A percentile compares a stretch with the other conserved stretches of the same genome.
Conservation (phyloP, 2,113 vertebrate genomes). For the Thryonomys swinderianus region DNA sequence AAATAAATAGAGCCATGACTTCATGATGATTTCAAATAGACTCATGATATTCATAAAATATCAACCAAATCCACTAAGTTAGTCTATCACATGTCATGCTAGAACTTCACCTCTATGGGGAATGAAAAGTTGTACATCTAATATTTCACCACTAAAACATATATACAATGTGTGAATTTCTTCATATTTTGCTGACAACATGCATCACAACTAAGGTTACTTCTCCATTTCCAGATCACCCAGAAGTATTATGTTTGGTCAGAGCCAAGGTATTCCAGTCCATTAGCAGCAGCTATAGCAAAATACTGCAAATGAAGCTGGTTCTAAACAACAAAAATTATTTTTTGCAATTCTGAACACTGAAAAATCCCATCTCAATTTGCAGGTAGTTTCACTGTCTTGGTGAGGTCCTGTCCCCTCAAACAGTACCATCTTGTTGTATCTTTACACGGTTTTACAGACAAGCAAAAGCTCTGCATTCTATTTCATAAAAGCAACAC, state of each 20-base stretch:
- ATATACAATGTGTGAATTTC: background rate
- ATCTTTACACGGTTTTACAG: background rate
- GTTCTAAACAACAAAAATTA: background rate
- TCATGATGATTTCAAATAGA: conserved; percentile 1
- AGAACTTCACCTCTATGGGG: background rate
- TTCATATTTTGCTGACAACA: background rate
- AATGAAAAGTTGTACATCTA: background rate
- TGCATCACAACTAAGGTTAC: background rate
- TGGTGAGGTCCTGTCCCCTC: background rate
- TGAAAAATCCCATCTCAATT: background rate
- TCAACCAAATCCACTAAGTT: background rate
- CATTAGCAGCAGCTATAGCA: background rate
- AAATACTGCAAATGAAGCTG: background rate
- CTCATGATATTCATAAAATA: background rate
- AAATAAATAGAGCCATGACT: background rate
- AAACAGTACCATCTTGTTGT: background rate
- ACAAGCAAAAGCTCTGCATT: background rate
- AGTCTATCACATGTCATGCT: background rate
- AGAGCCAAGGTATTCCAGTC: background rate
- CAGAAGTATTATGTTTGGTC: too few relatives aligned
- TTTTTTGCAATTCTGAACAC: background rate
- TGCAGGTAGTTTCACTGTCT: background rate
- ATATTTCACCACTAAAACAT: background rate
- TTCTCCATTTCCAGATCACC: background rate
- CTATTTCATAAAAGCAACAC: background rate